Evolutionary conservation across 2,113 vertebrate species (phyloP).

Genomic region (Vulpes ferrilata): DNA sequence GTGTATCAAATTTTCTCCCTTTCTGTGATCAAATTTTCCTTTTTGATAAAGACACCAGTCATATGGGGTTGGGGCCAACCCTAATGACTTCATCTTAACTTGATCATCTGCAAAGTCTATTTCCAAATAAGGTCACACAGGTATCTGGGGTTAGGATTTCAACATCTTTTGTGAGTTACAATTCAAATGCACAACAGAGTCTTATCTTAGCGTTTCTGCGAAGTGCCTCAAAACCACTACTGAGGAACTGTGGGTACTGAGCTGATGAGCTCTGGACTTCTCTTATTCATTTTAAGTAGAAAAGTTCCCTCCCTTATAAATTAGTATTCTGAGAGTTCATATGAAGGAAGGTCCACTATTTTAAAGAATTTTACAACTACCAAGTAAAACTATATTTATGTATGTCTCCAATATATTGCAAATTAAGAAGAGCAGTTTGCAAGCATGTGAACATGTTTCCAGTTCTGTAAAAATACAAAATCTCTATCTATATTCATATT

Average conservation of each 20-base stretch:
- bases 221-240: background rate
- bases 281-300: constrained; percentile 5
- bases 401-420: background rate
- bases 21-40: background rate
- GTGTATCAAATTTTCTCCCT: background rate
- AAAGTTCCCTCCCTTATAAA: background rate
- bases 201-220: background rate
- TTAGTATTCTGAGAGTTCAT: constrained; percentile 34
- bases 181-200: background rate
- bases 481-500: background rate
- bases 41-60: background rate
- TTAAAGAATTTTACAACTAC: constrained; percentile 34
- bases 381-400: background rate
- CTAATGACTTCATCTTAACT: background rate
- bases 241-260: background rate
- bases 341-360: background rate
- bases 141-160: background rate
- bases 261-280: background rate
- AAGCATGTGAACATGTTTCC: background rate
- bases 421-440: background rate
- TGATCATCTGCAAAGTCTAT: background rate
- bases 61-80: background rate
- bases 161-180: background rate
- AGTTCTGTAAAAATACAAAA: background rate
- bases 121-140: constrained; percentile 23